Evolutionary conservation across 37 sponge, comb jelly and placozoan species (phyloP).

Genomic region (Hormiphora californensis): DNA sequence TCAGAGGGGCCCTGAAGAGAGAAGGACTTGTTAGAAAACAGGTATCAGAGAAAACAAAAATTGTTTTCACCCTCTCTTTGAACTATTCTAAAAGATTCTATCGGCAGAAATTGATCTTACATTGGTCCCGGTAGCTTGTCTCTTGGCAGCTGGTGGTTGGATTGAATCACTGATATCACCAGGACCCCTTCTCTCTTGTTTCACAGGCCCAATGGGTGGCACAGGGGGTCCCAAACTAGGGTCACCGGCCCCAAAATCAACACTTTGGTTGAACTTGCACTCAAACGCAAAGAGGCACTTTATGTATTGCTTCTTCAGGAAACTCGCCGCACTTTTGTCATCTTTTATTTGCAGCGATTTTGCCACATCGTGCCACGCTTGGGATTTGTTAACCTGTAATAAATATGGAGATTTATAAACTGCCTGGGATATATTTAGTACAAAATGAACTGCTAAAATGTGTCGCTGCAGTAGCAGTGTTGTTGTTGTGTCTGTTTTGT

Average conservation of each 20-base stretch:
- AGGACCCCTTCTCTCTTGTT: not conserved
- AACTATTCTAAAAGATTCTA: no score
- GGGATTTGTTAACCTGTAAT: constrained; percentile 35
- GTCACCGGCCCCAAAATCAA: constrained; percentile 22
- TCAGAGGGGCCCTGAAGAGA: no score
- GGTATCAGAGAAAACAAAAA: no score
- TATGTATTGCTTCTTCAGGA: constrained; percentile 48
- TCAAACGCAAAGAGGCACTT: constrained; percentile 44
- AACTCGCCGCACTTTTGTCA: constrained; percentile 32
- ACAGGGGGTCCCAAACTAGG: no score
- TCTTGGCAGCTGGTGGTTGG: constrained; percentile 20
- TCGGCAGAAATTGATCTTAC: not conserved
- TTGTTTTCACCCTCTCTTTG: no score
- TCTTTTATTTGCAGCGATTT: constrained; percentile 44
- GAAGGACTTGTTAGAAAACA: no score
- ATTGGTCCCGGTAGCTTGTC: constrained; percentile 30
- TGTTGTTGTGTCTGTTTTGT: no score
- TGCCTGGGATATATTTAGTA: no score
- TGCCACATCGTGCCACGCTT: constrained; percentile 31
- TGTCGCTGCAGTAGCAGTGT: no score
- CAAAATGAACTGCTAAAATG: no score
- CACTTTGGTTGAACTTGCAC: constrained; percentile 46
- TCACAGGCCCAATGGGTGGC: not conserved
- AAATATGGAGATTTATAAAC: no score
- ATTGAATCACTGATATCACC: no score